Evolutionary conservation across 2,797 vertebrate genomes (phyloP), one percentile per base, ranked within the genome.

Genomic region (Mormyrops boulengeri): DNA sequence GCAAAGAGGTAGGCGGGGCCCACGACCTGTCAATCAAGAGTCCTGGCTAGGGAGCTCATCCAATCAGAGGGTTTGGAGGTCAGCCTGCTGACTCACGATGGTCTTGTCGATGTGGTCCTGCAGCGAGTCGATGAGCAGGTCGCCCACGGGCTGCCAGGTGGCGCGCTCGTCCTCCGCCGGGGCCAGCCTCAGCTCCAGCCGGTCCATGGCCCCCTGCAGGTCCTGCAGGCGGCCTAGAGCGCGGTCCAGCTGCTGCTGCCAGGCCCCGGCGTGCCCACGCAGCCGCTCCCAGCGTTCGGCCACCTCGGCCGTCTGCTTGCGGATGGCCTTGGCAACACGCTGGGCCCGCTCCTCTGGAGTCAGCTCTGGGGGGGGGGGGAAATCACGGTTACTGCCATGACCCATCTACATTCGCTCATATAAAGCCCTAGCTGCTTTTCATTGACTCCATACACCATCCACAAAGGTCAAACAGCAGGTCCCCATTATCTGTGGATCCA

Each of bases 41-140:
- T 12, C 9, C 12, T 0, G 50, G 14, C 19, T 26, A 47, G 44
- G 4, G 44, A 34, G 49, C 8, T 85, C 84, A 41, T 1, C 69
- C 69, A 17, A 19, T 7, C 14, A 11, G 17, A 8, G 14, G 4
- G 38, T 47, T 85, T 4, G 19, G 5, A 50, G 82, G 82, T 41
- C 9, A 12, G 38, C 17, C 47, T 22, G 47, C 87, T 4, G 7
- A 90, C 97, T 96, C 94, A 99, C 98, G 89, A 92, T 93, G 85
- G 97, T 98, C 94, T 96, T 98, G 3, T 98, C 97, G 55, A 99
- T 98, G 94, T 99, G 97, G 91, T 99, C 98, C 93, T 98, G 97
- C 92, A 99, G 95, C 0, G 97, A 97, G 95, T 99, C 98, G 49
- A 99, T 97, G n/a, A 99, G 97, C 89, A 98, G 94, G 92, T 99